Evolutionary conservation across 64 coral and sea anemone genomes (phyloP).

Genomic region (Montipora cactus): DNA sequence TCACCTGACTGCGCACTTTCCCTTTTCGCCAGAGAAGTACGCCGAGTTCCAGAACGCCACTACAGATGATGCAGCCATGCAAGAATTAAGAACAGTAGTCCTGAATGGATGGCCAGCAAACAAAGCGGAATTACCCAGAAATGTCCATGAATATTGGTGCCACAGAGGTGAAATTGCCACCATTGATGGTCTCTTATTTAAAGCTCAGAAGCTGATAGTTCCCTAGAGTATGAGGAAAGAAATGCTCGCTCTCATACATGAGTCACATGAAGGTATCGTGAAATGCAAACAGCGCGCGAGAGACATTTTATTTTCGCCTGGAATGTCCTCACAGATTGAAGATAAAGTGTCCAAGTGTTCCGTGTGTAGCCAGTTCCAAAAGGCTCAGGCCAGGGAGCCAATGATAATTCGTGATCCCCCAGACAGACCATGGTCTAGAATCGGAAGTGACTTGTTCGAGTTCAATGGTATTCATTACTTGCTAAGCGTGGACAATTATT

Average conservation of each 20-base stretch:
- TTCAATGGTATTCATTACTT: too few relatives aligned
- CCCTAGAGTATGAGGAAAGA: slow-evolving; percentile 32
- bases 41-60: slow-evolving; percentile 76
- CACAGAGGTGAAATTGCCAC: too few relatives aligned
- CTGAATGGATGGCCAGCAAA: too few relatives aligned
- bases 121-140: too few relatives aligned
- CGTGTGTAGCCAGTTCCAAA: slow-evolving; percentile 3
- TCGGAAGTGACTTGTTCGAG: too few relatives aligned
- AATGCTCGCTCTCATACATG: slow-evolving; percentile 77
- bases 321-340: slow-evolving; percentile 42
- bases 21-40: slow-evolving; percentile 76
- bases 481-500: too few relatives aligned
- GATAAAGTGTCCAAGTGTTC: slow-evolving; percentile 48
- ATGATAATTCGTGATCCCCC: slow-evolving; percentile 57
- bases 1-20: slow-evolving; percentile 65
- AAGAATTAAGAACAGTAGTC: too few relatives aligned
- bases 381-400: slow-evolving; percentile 38
- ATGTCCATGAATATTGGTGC: too few relatives aligned
- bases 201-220: not conserved
- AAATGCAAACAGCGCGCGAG: slow-evolving; percentile 52
- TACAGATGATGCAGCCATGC: not conserved
- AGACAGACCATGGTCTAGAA: not conserved
- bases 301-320: slow-evolving; percentile 42
- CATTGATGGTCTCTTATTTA: too few relatives aligned
- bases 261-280: not conserved